Evolutionary conservation across 2,797 vertebrate species (phyloP).

Genomic region (Scolopax rusticola): DNA sequence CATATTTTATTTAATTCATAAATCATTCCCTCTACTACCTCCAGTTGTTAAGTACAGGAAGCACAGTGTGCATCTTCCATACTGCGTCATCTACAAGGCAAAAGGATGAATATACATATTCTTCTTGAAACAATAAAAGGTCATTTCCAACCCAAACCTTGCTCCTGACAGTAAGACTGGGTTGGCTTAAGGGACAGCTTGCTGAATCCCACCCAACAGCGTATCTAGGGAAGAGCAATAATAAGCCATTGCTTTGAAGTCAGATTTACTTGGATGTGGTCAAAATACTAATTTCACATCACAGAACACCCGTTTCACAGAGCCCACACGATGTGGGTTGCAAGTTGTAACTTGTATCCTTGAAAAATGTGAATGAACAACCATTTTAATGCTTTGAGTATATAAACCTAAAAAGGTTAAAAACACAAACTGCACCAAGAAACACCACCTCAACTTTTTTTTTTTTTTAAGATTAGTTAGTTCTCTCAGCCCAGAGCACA

Average conservation of each 20-base stretch:
- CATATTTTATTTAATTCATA: constrained; percentile 1
- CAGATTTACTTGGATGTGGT: not conserved
- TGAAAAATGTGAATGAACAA: not conserved
- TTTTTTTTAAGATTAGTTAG: not conserved
- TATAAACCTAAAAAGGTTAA: not conserved
- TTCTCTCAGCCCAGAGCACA: not conserved
- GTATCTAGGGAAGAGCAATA: not conserved
- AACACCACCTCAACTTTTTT: not conserved
- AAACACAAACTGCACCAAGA: not conserved
- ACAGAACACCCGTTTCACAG: not conserved
- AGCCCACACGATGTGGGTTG: accelerated
- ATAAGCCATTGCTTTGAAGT: not conserved
- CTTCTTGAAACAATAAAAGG: not conserved
- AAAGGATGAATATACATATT: not conserved
- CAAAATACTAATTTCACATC: not conserved
- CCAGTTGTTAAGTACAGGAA: not conserved
- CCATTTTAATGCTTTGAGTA: not conserved
- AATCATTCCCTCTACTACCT: not conserved
- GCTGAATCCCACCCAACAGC: not conserved
- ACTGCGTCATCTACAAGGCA: not conserved
- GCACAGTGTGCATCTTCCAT: not conserved
- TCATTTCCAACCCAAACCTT: not conserved
- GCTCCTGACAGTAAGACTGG: not conserved
- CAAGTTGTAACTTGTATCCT: not conserved
- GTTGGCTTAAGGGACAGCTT: not conserved